A percentile compares a stretch with the other conserved stretches of the same genome.
phyloP scores from a whole-genome alignment of 2,888 invertebrate species.

The Hesperia comma region DNA sequence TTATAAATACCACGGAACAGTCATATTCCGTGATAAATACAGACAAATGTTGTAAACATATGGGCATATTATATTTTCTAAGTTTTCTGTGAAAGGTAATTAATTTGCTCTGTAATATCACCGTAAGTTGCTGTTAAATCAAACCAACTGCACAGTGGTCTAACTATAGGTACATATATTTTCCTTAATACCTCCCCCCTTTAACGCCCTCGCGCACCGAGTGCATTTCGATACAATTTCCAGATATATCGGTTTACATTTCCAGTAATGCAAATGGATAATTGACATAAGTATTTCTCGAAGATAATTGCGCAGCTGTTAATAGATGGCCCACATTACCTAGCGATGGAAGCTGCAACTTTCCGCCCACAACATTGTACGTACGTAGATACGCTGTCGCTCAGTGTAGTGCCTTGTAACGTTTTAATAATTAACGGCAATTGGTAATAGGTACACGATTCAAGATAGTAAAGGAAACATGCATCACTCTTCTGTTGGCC shows the following conservation, averaged over 20 bases:
- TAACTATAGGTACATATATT: no score
- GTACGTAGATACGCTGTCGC: not conserved
- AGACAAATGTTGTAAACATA: no score
- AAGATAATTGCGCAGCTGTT: constrained; percentile 15
- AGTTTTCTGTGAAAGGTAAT: no score
- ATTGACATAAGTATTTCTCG: constrained; percentile 31
- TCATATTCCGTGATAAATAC: no score
- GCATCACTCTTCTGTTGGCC: no score
- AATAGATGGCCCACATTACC: constrained; percentile 12
- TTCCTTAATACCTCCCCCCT: no score
- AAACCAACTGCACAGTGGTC: not conserved
- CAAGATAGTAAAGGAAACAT: no score
- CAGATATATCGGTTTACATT: constrained; percentile 28
- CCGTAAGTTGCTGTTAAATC: not conserved
- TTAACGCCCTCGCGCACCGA: not conserved
- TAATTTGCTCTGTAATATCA: no score
- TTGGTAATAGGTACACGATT: no score
- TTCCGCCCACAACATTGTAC: not conserved
- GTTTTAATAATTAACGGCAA: not conserved
- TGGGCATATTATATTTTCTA: no score
- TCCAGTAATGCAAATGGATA: constrained; percentile 17
- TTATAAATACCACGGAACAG: no score
- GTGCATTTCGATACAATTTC: constrained; percentile 19
- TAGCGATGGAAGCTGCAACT: constrained; percentile 4
- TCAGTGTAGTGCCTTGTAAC: no score